Conservation (phyloP, 2,113 vertebrate genomes). For the Stegostoma tigrinum region DNA sequence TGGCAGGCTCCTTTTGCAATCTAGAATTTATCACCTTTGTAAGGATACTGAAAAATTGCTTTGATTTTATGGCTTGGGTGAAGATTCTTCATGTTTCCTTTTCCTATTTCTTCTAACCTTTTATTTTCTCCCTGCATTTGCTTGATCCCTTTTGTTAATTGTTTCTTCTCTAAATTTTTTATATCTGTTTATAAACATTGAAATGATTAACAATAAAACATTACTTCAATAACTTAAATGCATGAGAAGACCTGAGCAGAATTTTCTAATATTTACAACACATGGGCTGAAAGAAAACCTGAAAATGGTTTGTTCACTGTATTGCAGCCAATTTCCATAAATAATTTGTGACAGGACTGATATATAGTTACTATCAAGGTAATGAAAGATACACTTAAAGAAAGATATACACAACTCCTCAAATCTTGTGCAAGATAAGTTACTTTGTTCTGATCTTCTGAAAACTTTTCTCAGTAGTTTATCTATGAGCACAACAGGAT, state of each 20-base stretch:
- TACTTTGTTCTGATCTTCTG: background rate
- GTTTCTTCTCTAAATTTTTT: background rate
- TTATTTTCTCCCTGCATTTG: background rate
- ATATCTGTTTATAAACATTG: background rate
- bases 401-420: background rate
- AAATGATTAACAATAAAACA: background rate
- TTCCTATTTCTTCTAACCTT: background rate
- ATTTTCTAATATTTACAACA: background rate
- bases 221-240: background rate
- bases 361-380: background rate
- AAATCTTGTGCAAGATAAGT: background rate
- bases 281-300: background rate
- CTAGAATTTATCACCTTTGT: background rate
- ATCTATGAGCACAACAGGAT: no score
- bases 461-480: background rate
- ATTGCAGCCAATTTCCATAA: background rate
- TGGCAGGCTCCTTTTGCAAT: background rate
- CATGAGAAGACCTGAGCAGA: background rate
- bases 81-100: background rate
- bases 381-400: background rate
- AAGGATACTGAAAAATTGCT: background rate
- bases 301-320: background rate
- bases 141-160: background rate
- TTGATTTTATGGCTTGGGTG: background rate
- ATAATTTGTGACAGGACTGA: background rate